phyloP scores from a whole-genome alignment of 1,140 invertebrate genomes.

The Brachionus plicatilis region DNA sequence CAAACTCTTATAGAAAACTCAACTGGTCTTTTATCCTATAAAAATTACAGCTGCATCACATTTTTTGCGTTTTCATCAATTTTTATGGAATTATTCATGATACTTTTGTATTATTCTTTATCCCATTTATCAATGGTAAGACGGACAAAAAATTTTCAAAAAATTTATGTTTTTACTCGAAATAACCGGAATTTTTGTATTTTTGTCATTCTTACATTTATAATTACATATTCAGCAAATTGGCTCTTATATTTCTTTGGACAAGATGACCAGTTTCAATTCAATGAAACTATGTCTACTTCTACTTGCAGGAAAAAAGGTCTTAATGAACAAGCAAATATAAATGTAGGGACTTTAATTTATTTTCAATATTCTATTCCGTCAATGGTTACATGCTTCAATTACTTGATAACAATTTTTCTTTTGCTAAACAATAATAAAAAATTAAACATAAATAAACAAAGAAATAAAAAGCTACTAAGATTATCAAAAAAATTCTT shows the following conservation, averaged over 20 bases:
- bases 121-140: not conserved
- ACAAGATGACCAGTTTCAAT: not conserved
- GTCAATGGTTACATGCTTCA: not conserved
- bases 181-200: not conserved
- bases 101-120: not conserved
- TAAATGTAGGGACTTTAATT: not conserved
- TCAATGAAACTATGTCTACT: not conserved
- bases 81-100: not conserved
- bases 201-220: not conserved
- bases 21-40: not conserved
- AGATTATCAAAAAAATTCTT: not conserved
- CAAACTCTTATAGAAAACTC: not conserved
- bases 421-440: not conserved
- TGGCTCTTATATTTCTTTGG: not conserved
- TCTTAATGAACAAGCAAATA: not conserved
- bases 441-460: not conserved
- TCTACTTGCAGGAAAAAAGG: not conserved
- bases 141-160: not conserved
- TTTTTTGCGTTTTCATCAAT: not conserved
- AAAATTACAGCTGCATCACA: not conserved
- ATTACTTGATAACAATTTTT: not conserved
- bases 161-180: not conserved
- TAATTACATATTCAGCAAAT: not conserved
- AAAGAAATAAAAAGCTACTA: not conserved
- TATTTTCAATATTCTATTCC: not conserved